Base-by-base conservation (phyloP, 2,113 vertebrate species). In the Laticauda laticaudata region DNA sequence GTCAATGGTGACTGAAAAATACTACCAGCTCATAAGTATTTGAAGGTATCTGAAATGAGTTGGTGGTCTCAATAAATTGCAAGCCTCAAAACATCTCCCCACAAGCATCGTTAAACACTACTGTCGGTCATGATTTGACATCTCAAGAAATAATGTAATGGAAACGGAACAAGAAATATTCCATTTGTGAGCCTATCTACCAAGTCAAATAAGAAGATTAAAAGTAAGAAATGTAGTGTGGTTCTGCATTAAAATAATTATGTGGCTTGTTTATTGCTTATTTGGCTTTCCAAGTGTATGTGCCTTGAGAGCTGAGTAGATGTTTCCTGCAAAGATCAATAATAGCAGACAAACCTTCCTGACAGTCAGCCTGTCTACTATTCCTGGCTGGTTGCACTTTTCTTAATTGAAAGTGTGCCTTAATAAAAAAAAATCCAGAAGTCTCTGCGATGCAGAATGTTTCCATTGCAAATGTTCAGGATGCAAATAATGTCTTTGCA, bases 1-100 rank as follows among this genome's bases (percentile, higher is more conserved):
- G 88, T 64, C 90, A 93, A 92, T 89, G 93, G 93, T 91, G 91
- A 92, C 69, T 92, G 91, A 94, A 94, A 94, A 81, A 90, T 56
- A 92, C 81, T 81, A 94, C 75, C 88, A 92, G 90, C 91, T 90
- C 75, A 94, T 69, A 88, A 69, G 75, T 90, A 88, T 92, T 90
- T 53, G 75, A 64, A 89, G 91, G 64, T 86, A 94, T 89, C 88
- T 94, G 91, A 92, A 94, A 90, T 90, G 75, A 92, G 88, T 93
- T 86, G 91, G 48, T 64, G 75, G 75, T 92, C 93, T 93, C 87
- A 93, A 88, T 93, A 93, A 90, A 93, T 90, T 93, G 88, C 21
- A 51, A 48, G 92, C 88, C 26, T 92, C 57, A 86, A 94, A 87
- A 91, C 64, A 59, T 75, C 75, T 51, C 20, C n/a, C 18, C 56